These are phyloP conservation scores for Neodontobutis hainanensis DNA, from an alignment of 2,113 vertebrate genomes.

Conservation along the genomic window DNA sequence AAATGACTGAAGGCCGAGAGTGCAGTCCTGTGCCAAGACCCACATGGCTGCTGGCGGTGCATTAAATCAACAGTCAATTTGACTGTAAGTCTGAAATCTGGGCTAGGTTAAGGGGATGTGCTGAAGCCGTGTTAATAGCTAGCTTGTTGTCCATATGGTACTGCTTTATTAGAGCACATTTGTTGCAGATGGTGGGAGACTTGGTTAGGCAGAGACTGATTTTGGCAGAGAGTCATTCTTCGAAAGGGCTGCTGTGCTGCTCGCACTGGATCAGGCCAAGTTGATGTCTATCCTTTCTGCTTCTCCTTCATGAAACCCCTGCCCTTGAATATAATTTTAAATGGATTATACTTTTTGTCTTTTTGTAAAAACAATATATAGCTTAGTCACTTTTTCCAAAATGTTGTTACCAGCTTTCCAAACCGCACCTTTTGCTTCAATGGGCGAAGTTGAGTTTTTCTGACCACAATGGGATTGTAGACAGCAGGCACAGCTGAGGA, in stretches of 20 bases:
- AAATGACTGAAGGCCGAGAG: constrained; percentile 78
- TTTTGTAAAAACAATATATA: constrained; percentile 69
- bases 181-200: constrained; percentile 94
- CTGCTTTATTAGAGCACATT: constrained; percentile 95
- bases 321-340: constrained; percentile 85
- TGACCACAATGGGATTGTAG: constrained; percentile 76
- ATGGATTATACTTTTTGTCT: constrained; percentile 57
- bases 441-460: constrained; percentile 78
- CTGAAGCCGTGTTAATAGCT: constrained; percentile 93
- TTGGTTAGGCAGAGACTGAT: constrained; percentile 84
- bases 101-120: constrained; percentile 85
- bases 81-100: constrained; percentile 89
- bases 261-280: constrained; percentile 63
- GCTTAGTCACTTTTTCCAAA: constrained; percentile 79
- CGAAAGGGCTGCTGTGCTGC: constrained; percentile 80
- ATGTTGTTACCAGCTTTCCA: constrained; percentile 74
- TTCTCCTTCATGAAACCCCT: constrained; percentile 76
- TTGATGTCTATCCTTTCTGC: constrained; percentile 75
- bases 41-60: constrained; percentile 85
- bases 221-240: constrained; percentile 85
- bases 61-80: constrained; percentile 90
- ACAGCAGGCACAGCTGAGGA: constrained; percentile 76
- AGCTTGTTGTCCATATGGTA: constrained; percentile 96
- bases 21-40: constrained; percentile 81
- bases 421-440: constrained; percentile 74